phyloP scores from a whole-genome alignment of 2,888 invertebrate species.

The Macrophya annulata region DNA sequence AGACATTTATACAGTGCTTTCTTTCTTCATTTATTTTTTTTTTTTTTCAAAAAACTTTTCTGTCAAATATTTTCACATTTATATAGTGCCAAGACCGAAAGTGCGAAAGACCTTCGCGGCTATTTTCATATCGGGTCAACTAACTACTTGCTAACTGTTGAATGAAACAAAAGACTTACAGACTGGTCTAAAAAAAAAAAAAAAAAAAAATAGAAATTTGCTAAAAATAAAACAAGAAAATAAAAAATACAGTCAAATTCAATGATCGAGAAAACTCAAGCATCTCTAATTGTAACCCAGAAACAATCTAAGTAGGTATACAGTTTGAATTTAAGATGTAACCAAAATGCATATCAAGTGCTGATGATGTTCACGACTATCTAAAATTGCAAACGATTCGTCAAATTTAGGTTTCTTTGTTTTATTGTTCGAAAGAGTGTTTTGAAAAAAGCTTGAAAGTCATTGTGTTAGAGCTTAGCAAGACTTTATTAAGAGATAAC shows the following conservation, averaged over 20 bases:
- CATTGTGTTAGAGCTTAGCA: neutral
- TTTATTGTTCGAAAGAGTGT: neutral
- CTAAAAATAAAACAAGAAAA: neutral
- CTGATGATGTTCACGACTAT: neutral
- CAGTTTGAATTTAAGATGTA: neutral
- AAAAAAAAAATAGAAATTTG: no score
- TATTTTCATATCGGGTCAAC: constrained; percentile 41
- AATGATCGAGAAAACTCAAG: neutral
- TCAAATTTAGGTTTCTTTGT: neutral
- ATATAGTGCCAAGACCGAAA: neutral
- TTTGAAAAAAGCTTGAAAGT: neutral
- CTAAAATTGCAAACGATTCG: neutral
- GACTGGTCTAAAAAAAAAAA: neutral
- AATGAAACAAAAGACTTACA: constrained; percentile 31
- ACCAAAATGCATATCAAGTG: neutral
- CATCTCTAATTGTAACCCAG: neutral
- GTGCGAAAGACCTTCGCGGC: constrained; percentile 29
- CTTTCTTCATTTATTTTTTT: neutral
- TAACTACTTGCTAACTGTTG: neutral
- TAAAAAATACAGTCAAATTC: neutral
- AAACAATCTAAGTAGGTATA: neutral
- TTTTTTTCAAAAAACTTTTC: neutral
- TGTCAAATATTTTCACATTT: neutral
- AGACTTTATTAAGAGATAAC: neutral
- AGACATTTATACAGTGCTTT: neutral